phyloP scores from a whole-genome alignment of 1,140 invertebrate species.

The Drosophila paulistorum region DNA sequence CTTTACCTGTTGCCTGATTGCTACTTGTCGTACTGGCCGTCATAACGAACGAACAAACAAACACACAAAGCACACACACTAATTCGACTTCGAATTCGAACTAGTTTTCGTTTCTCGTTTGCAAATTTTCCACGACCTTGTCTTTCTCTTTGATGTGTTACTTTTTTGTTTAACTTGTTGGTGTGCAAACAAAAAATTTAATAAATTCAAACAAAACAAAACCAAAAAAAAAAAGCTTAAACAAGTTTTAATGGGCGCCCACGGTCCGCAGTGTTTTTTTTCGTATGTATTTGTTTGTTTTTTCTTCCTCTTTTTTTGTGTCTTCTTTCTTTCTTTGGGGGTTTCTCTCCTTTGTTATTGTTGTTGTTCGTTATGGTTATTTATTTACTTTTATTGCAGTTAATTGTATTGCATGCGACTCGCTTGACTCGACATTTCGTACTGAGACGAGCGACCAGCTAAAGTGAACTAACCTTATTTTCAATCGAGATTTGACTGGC shows the following conservation, averaged over 20 bases:
- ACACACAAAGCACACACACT: neutral
- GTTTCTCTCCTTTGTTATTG: neutral
- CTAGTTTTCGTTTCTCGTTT: constrained; percentile 34
- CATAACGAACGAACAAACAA: neutral
- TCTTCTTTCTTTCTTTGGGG: neutral
- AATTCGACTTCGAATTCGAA: constrained; percentile 6
- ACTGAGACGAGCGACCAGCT: constrained; percentile 55
- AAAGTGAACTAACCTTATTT: constrained; percentile 70
- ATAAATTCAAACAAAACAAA: constrained; percentile 3
- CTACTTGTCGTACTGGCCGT: constrained; percentile 8
- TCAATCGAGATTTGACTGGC: constrained; percentile 57
- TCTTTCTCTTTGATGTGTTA: neutral
- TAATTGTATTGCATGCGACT: constrained; percentile 62
- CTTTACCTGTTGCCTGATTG: constrained; percentile 6
- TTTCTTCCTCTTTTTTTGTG: neutral
- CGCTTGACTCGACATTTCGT: constrained; percentile 72
- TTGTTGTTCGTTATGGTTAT: constrained; percentile 7
- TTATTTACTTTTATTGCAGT: constrained; percentile 26
- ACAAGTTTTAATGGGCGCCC: neutral
- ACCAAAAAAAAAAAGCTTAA: neutral
- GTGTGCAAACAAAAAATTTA: constrained; percentile 24
- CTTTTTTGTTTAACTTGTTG: constrained; percentile 18
- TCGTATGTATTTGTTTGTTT: too few species aligned
- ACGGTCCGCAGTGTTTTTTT: neutral
- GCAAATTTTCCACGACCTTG: constrained; percentile 24